Conservation (phyloP, 2,113 vertebrate genomes). For the Argyrosomus japonicus region DNA sequence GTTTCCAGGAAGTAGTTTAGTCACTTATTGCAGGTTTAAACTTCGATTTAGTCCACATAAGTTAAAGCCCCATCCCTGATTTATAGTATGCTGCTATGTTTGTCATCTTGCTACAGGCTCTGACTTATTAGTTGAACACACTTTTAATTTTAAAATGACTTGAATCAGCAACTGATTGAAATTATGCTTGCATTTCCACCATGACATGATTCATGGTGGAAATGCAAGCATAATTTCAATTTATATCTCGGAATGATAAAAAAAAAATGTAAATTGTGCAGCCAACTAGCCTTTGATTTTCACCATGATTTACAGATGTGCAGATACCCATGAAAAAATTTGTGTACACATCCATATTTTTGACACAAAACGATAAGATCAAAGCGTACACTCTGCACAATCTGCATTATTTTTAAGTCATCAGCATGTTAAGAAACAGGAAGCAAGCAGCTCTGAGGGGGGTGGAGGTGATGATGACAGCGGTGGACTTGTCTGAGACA, state of each 20-base stretch:
- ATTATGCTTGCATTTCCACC: not conserved
- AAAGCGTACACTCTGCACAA: constrained; percentile 28
- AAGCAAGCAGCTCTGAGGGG: constrained; percentile 56
- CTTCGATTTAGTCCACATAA: not conserved
- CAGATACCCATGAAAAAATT: constrained; percentile 12
- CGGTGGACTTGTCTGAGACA: constrained; percentile 64
- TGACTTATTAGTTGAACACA: not conserved
- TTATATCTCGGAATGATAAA: not conserved
- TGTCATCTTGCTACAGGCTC: not conserved
- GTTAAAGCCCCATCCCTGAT: not conserved
- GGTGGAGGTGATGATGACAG: constrained; percentile 61
- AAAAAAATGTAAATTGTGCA: not conserved
- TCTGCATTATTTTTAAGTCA: constrained; percentile 46
- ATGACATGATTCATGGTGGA: too few species aligned
- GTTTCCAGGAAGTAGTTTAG: not conserved
- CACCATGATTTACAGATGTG: constrained; percentile 13
- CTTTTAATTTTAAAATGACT: not conserved
- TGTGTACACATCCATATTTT: not conserved
- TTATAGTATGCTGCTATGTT: not conserved
- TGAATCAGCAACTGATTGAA: not conserved
- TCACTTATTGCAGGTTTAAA: not conserved
- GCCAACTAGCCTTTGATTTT: not conserved
- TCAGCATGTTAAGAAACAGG: constrained; percentile 60
- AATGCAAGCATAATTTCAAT: not conserved
- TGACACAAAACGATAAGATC: constrained; percentile 1